phyloP scores from a whole-genome alignment of 2,888 invertebrate genomes.

The Dryocosmus kuriphilus region DNA sequence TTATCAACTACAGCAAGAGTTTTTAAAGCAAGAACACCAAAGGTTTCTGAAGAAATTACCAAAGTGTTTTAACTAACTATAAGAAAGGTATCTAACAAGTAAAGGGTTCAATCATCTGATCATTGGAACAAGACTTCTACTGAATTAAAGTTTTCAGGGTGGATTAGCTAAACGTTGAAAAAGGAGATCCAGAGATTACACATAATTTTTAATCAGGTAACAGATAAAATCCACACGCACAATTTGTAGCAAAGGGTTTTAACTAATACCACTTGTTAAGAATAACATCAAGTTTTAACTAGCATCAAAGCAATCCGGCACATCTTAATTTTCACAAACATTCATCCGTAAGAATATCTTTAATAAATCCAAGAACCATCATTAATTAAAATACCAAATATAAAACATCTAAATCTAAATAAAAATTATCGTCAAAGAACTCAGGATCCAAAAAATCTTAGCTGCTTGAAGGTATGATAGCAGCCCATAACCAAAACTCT shows the following conservation, averaged over 20 bases:
- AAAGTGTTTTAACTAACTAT: no score
- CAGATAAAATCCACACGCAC: not conserved
- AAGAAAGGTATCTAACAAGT: no score
- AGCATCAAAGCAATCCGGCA: not conserved
- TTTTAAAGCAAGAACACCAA: no score
- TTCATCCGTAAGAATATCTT: not conserved
- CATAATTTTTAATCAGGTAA: not conserved
- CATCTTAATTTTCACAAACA: not conserved
- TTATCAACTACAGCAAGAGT: no score
- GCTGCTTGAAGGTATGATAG: constrained; percentile 63
- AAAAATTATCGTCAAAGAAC: not conserved
- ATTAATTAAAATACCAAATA: not conserved
- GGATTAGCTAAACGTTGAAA: not conserved
- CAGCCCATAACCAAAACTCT: constrained; percentile 64
- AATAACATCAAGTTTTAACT: not conserved
- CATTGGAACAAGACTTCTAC: no score
- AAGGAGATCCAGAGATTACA: not conserved
- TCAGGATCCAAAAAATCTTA: not conserved
- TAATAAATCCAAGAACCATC: not conserved
- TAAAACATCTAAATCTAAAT: not conserved
- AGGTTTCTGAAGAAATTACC: no score
- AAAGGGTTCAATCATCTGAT: no score
- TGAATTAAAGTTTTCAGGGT: not conserved
- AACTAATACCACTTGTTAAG: not conserved
- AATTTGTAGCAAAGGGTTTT: not conserved